Conservation (phyloP, 2,113 vertebrate species). For the Blennius ocellaris region DNA sequence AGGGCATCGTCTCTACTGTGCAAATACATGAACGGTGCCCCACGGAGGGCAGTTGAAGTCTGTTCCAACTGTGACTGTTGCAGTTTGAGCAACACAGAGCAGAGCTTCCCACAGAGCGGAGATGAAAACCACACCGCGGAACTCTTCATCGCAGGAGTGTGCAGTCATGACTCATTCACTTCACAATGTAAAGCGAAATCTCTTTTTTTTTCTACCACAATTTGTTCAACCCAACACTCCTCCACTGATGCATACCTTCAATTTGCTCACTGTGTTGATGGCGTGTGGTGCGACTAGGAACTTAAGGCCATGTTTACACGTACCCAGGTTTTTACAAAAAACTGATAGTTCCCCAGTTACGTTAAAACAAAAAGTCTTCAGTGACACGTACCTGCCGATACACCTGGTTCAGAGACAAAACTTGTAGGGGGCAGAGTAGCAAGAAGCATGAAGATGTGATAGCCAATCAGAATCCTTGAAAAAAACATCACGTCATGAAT, state of each 20-base stretch:
- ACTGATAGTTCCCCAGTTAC: too few species aligned
- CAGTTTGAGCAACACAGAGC: neutral
- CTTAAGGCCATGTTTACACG: too few species aligned
- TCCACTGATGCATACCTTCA: neutral
- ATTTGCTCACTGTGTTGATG: too few species aligned
- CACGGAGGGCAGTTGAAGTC: neutral
- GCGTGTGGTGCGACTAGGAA: too few species aligned
- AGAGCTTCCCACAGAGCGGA: neutral
- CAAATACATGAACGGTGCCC: neutral
- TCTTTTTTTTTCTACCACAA: neutral
- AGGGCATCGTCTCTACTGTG: neutral
- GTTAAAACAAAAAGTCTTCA: too few species aligned
- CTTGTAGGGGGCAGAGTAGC: too few species aligned
- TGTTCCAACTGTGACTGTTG: neutral
- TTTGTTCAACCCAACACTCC: neutral
- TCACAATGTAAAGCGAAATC: neutral
- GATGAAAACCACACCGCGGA: neutral
- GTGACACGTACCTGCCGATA: too few species aligned
- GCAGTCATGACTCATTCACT: neutral
- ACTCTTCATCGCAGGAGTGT: neutral
- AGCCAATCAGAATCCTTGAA: too few species aligned
- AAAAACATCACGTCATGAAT: too few species aligned
- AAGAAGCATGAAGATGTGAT: too few species aligned
- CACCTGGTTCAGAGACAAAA: too few species aligned
- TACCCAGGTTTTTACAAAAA: too few species aligned